Conservation (phyloP, 1,140 invertebrate genomes). For the Drosophila sulfurigaster region DNA sequence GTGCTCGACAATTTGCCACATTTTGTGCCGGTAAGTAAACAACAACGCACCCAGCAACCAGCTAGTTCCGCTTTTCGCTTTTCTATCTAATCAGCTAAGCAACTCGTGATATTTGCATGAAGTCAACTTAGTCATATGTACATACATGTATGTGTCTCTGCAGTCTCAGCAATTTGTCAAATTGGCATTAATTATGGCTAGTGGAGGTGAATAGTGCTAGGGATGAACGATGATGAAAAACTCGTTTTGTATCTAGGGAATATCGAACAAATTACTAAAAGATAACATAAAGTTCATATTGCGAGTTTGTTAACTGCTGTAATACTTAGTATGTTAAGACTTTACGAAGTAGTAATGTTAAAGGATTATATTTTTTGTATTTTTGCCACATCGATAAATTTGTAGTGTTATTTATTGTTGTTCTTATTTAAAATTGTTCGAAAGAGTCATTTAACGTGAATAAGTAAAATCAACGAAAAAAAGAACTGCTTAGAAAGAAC, state of each 20-base stretch:
- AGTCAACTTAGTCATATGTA: constrained; percentile 39
- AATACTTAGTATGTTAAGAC: no score
- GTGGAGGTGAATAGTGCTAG: constrained; percentile 13
- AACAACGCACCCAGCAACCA: constrained; percentile 12
- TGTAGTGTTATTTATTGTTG: no score
- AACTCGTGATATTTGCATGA: constrained; percentile 57
- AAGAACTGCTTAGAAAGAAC: no score
- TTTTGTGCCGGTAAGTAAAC: constrained; percentile 92
- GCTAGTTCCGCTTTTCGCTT: constrained; percentile 28
- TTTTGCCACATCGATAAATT: no score
- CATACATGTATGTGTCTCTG: constrained; percentile 39
- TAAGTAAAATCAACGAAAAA: no score
- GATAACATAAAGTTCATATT: no score
- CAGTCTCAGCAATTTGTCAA: constrained; percentile 59
- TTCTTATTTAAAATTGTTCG: no score
- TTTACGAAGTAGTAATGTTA: no score
- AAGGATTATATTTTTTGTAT: no score
- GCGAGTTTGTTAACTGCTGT: no score
- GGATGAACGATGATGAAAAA: not conserved
- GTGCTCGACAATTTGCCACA: constrained; percentile 97
- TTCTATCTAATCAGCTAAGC: constrained; percentile 44
- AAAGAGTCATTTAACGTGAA: no score
- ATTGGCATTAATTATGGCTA: constrained; percentile 68
- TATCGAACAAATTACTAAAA: no score
- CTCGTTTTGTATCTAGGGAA: not conserved